Conservation (phyloP, 1,140 invertebrate genomes). For the Saccostrea echinata region DNA sequence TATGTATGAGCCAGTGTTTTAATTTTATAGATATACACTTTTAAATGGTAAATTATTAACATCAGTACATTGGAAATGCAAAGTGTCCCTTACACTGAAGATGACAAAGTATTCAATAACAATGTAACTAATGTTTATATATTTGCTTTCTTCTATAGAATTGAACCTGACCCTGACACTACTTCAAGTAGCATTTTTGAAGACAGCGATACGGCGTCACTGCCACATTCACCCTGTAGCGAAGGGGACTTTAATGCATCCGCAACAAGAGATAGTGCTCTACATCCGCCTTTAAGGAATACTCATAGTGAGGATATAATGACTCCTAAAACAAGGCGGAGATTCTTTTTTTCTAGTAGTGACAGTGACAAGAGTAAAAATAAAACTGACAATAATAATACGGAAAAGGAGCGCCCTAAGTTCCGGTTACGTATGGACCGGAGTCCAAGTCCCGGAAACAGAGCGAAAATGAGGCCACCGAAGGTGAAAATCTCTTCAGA, state of each 20-base stretch:
- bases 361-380: conserved; percentile 46
- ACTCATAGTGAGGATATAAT: conserved; percentile 66
- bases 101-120: neutral
- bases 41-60: too few species aligned
- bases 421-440: conserved; percentile 52
- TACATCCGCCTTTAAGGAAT: conserved; percentile 59
- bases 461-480: conserved; percentile 53
- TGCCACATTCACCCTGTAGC: conserved; percentile 68
- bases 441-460: conserved; percentile 52
- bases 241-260: conserved; percentile 60
- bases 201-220: conserved; percentile 61
- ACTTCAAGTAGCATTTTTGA: conserved; percentile 72
- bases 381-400: conserved; percentile 48
- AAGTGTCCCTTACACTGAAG: neutral
- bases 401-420: conserved; percentile 44
- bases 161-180: conserved; percentile 73
- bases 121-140: neutral
- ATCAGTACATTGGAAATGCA: too few species aligned
- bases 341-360: conserved; percentile 50
- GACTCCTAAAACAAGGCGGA: conserved; percentile 57
- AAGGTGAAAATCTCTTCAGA: conserved; percentile 61
- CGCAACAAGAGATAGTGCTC: conserved; percentile 18
- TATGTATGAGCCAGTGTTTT: conserved; percentile 54
- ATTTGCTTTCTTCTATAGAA: conserved; percentile 62
- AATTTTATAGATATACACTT: neutral